Evolutionary conservation across 2,797 vertebrate species (phyloP).

Genomic region (Periophthalmus magnuspinnatus): DNA sequence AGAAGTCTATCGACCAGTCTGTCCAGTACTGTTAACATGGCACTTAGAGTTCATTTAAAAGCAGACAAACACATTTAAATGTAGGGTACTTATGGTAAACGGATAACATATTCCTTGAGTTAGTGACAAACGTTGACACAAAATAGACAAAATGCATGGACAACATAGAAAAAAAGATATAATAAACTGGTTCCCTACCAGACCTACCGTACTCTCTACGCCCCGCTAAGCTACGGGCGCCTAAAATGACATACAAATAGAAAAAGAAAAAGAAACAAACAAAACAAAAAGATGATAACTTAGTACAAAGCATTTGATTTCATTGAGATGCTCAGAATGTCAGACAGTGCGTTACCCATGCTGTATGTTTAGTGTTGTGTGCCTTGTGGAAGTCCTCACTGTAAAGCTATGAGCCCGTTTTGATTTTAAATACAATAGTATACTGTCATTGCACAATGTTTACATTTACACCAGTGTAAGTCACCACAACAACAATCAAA

Average conservation of each 20-base stretch:
- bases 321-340: conserved; percentile 54
- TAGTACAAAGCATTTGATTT: conserved; percentile 72
- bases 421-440: conserved; percentile 57
- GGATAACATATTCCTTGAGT: conserved; percentile 49
- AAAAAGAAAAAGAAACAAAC: conserved; percentile 58
- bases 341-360: conserved; percentile 60
- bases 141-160: conserved; percentile 71
- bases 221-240: conserved; percentile 83
- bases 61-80: conserved; percentile 70
- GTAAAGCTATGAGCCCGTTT: conserved; percentile 83
- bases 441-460: conserved; percentile 71
- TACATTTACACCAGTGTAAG: conserved; percentile 74
- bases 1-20: conserved; percentile 10
- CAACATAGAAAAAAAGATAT: conserved; percentile 74
- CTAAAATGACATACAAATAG: conserved; percentile 66
- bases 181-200: conserved; percentile 77
- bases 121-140: conserved; percentile 64
- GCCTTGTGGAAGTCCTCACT: conserved; percentile 31
- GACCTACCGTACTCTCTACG: conserved; percentile 85
- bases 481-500: conserved; percentile 66
- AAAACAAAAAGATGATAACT: conserved; percentile 72
- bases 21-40: conserved; percentile 11
- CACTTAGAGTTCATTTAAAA: conserved; percentile 44
- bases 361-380: conserved; percentile 47
- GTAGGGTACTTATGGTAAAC: conserved; percentile 54